Base-by-base conservation (phyloP, 1,140 invertebrate genomes). In the Asobara japonica region DNA sequence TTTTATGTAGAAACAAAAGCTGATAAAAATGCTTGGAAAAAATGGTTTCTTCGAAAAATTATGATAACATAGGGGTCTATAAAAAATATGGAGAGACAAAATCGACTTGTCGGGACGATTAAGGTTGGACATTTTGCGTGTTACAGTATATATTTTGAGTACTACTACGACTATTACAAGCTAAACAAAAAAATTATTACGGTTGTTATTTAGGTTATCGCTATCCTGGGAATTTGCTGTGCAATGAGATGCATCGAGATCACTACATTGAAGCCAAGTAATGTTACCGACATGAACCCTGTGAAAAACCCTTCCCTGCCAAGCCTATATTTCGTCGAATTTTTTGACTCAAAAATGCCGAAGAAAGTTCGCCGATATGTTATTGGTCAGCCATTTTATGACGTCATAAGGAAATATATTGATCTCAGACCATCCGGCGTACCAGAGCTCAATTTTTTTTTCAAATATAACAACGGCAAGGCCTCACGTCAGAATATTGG, bases 391-490 rank as follows among this genome's bases (percentile, higher is more conserved):
- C 62, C 62, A 25, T 65, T 65, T 29, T 65, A 65, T 29, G 18
- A 65, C 18, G 18, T 65, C n/a, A 65, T 65, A 6, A 30, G 0
- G 18, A 65, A 31, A 33, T 65, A 33, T 27, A 11, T 65, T 22
- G 22, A 25, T 65, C 25, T 29, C 18, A 65, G 62, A 38, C 62
- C 29, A 65, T 27, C 62, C n/a, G 62, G 33, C 18, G 29, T 65
- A 25, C 8, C 16, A 51, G 20, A 51, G 4, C 16, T 18, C 10
- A 51, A 51, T 51, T 51, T 51, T 51, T n/a, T 51, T 18, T n/a
- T 51, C 16, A 51, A 51, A 51, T 51, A 25, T 20, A 2, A 11
- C 7, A 51, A 51, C 22, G 45, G 45, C 8, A 51, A 51, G 20
- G 10, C 22, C 3, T 20, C 7, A 3, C 45, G 18, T 20, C 45